A percentile compares a stretch with the other conserved stretches of the same genome.
Conservation (phyloP, 2,888 invertebrate genomes). For the Sminthurides aquaticus region DNA sequence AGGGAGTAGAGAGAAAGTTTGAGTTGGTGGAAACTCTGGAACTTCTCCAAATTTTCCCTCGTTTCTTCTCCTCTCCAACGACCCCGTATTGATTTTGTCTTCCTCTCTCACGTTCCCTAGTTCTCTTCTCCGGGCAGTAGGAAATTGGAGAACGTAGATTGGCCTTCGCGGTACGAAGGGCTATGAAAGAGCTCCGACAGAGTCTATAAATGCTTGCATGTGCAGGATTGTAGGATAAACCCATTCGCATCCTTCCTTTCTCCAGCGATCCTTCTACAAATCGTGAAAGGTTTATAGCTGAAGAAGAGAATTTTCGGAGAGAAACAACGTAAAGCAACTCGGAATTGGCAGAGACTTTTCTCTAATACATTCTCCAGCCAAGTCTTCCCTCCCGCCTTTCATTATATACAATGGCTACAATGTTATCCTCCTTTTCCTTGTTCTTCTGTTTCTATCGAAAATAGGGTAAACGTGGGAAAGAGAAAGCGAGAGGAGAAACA, state of each 20-base stretch:
- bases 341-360: too few relatives aligned
- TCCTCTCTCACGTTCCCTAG: too few relatives aligned
- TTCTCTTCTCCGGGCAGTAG: too few relatives aligned
- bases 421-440: not conserved
- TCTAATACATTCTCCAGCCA: too few relatives aligned
- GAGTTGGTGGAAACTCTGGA: not conserved
- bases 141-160: too few relatives aligned
- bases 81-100: not conserved
- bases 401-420: not conserved
- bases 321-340: not conserved
- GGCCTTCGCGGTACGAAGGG: not conserved
- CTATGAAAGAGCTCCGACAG: not conserved
- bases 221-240: not conserved
- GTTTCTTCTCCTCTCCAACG: not conserved
- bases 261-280: not conserved
- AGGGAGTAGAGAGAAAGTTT: not conserved
- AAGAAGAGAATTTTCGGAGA: not conserved
- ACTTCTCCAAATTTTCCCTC: not conserved
- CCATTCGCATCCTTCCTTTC: not conserved
- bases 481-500: not conserved
- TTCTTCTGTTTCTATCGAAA: not conserved
- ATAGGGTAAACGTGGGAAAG: not conserved
- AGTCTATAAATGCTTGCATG: not conserved
- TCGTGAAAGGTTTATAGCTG: not conserved
- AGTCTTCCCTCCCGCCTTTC: not conserved